phyloP scores from a whole-genome alignment of 2,113 vertebrate species.

The Bolborhynchus lineola region DNA sequence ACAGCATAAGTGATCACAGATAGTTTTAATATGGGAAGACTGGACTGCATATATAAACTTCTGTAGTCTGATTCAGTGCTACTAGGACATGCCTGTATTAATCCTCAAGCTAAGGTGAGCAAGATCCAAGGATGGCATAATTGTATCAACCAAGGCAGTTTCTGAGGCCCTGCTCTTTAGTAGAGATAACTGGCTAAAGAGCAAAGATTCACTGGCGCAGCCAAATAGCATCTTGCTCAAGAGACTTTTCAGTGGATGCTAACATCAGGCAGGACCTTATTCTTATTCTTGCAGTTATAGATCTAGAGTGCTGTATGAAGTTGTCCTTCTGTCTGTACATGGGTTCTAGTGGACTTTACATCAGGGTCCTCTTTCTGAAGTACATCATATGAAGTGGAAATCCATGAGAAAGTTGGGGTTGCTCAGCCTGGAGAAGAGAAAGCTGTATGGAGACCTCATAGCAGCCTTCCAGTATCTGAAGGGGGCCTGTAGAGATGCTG shows the following conservation, averaged over 20 bases:
- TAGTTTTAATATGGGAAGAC: not conserved
- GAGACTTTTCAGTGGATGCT: not conserved
- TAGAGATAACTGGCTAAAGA: not conserved
- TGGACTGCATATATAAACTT: not conserved
- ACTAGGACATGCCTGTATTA: not conserved
- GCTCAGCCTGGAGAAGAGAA: not conserved
- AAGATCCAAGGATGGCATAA: not conserved
- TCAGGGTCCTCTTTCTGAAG: not conserved
- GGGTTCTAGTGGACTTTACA: not conserved
- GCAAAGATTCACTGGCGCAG: not conserved
- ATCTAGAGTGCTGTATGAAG: not conserved
- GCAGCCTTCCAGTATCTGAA: not conserved
- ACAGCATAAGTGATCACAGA: not conserved
- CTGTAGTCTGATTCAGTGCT: not conserved
- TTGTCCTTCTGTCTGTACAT: not conserved
- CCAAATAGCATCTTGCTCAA: not conserved
- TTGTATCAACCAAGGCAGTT: not conserved
- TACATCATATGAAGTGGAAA: not conserved
- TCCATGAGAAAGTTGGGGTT: not conserved
- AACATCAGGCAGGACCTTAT: not conserved
- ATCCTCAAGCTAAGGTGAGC: not conserved
- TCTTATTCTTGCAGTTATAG: not conserved
- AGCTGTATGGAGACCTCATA: not conserved
- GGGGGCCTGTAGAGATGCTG: too few relatives aligned
- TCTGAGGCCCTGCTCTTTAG: not conserved